phyloP scores from a whole-genome alignment of 2,113 vertebrate species.

The Pseudorasbora parva region DNA sequence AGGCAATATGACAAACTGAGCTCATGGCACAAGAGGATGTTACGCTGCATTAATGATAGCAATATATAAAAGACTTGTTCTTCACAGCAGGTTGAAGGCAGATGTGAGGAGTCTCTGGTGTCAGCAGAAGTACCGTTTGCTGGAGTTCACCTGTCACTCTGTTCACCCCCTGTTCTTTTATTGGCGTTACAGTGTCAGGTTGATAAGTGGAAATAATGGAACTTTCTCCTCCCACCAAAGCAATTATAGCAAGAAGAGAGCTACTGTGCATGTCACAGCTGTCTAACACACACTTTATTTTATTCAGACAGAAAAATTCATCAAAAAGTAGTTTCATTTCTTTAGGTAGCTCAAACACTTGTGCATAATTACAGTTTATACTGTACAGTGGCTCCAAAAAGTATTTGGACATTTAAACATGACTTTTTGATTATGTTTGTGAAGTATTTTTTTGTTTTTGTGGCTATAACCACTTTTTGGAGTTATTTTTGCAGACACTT shows the following conservation, averaged over 20 bases:
- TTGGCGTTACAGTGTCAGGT: slow-evolving; percentile 28
- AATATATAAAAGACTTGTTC: slow-evolving; percentile 21
- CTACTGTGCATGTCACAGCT: slow-evolving; percentile 9
- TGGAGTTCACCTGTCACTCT: slow-evolving; percentile 26
- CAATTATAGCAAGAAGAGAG: slow-evolving; percentile 7
- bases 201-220: slow-evolving; percentile 49
- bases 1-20: not conserved
- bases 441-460: not conserved
- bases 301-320: not conserved
- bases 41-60: slow-evolving; percentile 1
- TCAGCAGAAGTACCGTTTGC: not conserved
- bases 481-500: not conserved
- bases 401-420: not conserved
- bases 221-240: slow-evolving; percentile 20
- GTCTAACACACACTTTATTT: slow-evolving; percentile 16
- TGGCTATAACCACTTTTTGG: too few species aligned
- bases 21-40: not conserved
- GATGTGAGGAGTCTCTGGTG: not conserved
- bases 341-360: not conserved
- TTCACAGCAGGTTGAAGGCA: not conserved
- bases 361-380: not conserved
- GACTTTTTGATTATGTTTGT: not conserved
- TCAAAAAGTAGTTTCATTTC: not conserved
- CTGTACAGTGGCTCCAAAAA: not conserved
- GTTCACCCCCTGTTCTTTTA: slow-evolving; percentile 29